Evolutionary conservation across 2,888 invertebrate species (phyloP), one percentile per base, ranked within the genome.

Genomic region (Malthinus seriepunctatus): DNA sequence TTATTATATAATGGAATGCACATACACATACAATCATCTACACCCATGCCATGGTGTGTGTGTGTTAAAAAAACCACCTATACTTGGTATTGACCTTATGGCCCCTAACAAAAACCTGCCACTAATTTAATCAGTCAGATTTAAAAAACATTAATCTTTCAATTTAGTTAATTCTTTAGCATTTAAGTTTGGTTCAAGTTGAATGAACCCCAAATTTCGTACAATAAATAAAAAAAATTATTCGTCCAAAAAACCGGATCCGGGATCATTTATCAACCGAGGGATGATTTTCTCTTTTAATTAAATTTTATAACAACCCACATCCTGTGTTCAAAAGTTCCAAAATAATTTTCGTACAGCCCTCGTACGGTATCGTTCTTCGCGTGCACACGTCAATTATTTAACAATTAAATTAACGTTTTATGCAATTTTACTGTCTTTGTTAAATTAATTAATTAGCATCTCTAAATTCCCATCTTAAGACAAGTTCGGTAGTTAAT

Each of bases 181-280:
- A 42, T 42, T 42, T 42, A 42, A 42, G 39, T 42, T 42, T 42
- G 23, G 23, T 34, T 10, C 10, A 34, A 42, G 56, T 50, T 56
- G 56, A 56, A 56, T 56, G 56, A 56, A 56, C 56, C 49, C 49
- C 49, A 56, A 56, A 23, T 23, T 23, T 23, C 23, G 23, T 23
- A 23, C 23, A 2, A 45, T 32, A 34, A 37, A 52, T 45, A 44
- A 45, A 15, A 37, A 53, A n/a, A 37, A 37, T 10, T 7, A 10
- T n/a, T 11, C 10, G 12, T 31, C 34, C 10, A n/a, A 37, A 37
- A 37, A 11, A 11, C 23, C 23, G 23, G 23, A 23, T 23, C 23
- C 23, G 23, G 23, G 23, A 23, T 23, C 23, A 23, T 23, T 23
- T 23, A 23, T 23, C 23, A 23, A 23, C 2, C 23, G 23, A 23